A percentile compares a stretch with the other conserved stretches of the same genome.
phyloP scores from a whole-genome alignment of 2,888 invertebrate genomes.

The Caenorhabditis afra region DNA sequence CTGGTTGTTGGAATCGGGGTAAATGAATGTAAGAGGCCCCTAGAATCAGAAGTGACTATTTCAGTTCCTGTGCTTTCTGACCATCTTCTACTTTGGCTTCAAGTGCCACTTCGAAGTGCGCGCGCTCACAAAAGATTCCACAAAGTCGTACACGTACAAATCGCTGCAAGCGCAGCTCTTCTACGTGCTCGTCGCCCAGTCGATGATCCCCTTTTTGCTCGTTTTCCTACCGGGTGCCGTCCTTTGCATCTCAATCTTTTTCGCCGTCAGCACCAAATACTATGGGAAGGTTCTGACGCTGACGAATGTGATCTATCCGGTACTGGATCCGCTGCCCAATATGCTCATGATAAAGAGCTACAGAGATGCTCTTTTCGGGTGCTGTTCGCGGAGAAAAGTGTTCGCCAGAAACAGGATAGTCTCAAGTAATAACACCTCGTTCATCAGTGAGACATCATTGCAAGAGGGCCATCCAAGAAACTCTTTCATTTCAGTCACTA shows the following conservation, averaged over 20 bases:
- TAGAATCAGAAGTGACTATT: too few relatives aligned
- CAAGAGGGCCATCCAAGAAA: too few relatives aligned
- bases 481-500: too few relatives aligned
- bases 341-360: conserved; percentile 11
- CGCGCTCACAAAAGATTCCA: conserved; percentile 3
- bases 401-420: background rate
- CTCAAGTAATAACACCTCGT: background rate
- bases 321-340: conserved; percentile 8
- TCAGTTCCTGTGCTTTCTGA: background rate
- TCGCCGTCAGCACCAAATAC: background rate
- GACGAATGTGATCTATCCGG: background rate
- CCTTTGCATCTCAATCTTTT: background rate
- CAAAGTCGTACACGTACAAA: conserved; percentile 13
- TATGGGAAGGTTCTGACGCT: conserved; percentile 1
- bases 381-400: too few relatives aligned
- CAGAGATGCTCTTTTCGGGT: background rate
- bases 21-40: too few relatives aligned
- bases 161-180: conserved; percentile 7
- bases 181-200: conserved; percentile 15
- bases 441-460: background rate
- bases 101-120: conserved; percentile 14
- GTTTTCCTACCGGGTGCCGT: conserved; percentile 3
- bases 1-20: background rate
- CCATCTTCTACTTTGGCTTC: background rate
- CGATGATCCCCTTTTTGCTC: background rate